Conservation (phyloP, 2,113 vertebrate genomes). For the Phalacrocorax brasilianus region DNA sequence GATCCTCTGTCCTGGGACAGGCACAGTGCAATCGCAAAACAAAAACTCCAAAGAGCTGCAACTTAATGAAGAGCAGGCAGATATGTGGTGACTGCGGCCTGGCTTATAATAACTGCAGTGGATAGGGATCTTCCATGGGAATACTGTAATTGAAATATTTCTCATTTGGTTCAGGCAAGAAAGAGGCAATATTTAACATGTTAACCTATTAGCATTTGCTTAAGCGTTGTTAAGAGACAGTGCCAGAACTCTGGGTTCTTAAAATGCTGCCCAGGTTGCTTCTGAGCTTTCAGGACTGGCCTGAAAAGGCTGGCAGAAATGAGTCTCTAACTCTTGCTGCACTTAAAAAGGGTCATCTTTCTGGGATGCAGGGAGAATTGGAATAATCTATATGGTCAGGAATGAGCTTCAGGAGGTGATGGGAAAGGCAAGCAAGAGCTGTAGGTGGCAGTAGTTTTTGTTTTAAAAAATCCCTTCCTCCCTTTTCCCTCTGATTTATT, state of each 20-base stretch:
- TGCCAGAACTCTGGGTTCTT: neutral
- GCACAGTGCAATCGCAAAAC: neutral
- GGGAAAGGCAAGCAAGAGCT: neutral
- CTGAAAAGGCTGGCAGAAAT: neutral
- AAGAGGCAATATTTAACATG: conserved; percentile 15
- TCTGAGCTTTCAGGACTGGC: neutral
- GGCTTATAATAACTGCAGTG: neutral
- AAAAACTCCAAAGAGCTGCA: neutral
- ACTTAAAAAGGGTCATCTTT: neutral
- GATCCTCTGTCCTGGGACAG: neutral
- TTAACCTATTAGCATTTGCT: neutral
- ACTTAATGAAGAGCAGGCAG: neutral
- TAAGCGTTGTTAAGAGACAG: neutral
- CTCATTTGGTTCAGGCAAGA: neutral
- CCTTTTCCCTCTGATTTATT: neutral
- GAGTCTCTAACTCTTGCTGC: neutral
- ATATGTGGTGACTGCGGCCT: neutral
- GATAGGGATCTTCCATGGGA: neutral
- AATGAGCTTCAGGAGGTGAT: neutral
- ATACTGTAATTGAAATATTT: conserved; percentile 10
- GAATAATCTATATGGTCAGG: neutral
- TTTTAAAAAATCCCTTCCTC: neutral
- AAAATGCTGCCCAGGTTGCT: conserved; percentile 3
- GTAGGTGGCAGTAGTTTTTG: neutral
- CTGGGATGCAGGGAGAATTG: neutral